phyloP scores from a whole-genome alignment of 2,888 invertebrate genomes.

The Hydraecia micacea region DNA sequence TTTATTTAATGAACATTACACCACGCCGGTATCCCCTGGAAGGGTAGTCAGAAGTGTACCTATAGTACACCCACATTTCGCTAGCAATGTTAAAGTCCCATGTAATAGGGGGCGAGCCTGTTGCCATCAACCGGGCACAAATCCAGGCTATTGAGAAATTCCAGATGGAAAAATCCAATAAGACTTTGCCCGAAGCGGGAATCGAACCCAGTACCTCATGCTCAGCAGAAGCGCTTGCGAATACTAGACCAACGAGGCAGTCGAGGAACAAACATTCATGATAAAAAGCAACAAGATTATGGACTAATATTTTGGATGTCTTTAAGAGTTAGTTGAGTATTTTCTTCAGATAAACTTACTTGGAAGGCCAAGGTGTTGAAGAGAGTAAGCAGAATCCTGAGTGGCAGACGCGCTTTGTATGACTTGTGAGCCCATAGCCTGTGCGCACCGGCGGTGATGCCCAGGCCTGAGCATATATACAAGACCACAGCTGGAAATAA shows the following conservation, averaged over 20 bases:
- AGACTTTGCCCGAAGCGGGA: background rate
- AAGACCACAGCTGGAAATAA: slow-evolving; percentile 91
- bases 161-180: too few relatives aligned
- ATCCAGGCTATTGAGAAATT: too few relatives aligned
- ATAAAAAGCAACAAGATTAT: background rate
- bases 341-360: slow-evolving; percentile 84
- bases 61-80: too few relatives aligned
- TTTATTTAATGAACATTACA: background rate
- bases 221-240: background rate
- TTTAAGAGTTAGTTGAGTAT: background rate
- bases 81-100: too few relatives aligned
- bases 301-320: background rate
- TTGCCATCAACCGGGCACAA: too few relatives aligned
- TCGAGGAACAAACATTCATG: background rate
- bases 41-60: too few relatives aligned
- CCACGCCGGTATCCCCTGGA: background rate
- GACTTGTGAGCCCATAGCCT: slow-evolving; percentile 98
- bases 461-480: slow-evolving; percentile 95
- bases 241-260: background rate
- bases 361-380: slow-evolving; percentile 98
- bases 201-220: background rate
- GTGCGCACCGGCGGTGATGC: slow-evolving; percentile 99
- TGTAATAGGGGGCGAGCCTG: too few relatives aligned
- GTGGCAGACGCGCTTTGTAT: slow-evolving; percentile 97
- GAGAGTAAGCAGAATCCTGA: slow-evolving; percentile 94